Evolutionary conservation across 2,888 invertebrate genomes (phyloP).

Genomic region (Axea sp.): DNA sequence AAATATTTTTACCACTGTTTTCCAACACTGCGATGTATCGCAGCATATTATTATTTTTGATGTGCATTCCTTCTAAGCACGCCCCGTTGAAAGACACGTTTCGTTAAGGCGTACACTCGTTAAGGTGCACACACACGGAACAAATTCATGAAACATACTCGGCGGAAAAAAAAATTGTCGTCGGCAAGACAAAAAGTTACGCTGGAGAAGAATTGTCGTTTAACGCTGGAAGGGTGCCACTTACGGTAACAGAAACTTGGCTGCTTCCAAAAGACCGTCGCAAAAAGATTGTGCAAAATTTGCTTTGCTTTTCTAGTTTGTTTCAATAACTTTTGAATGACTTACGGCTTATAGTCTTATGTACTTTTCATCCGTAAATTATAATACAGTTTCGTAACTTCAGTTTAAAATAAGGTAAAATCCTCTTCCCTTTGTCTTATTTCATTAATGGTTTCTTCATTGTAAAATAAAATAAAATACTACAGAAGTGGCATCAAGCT

Average conservation of each 20-base stretch:
- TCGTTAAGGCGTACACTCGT: constrained; percentile 55
- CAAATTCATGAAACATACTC: constrained; percentile 46
- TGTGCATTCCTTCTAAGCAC: constrained; percentile 39
- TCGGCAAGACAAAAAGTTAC: constrained; percentile 30
- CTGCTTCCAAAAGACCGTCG: constrained; percentile 35
- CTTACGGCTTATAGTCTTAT: constrained; percentile 58
- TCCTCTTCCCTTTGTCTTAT: too few relatives aligned
- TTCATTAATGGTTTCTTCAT: too few relatives aligned
- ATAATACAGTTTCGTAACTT: constrained; percentile 44
- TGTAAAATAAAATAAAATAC: too few relatives aligned
- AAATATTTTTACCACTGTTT: too few relatives aligned
- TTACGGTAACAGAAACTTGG: constrained; percentile 31
- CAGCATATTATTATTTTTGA: constrained; percentile 31
- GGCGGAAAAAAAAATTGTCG: constrained; percentile 15
- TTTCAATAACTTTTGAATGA: constrained; percentile 58
- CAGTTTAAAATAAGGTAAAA: too few relatives aligned
- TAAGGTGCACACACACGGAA: constrained; percentile 55
- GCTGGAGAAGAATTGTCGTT: constrained; percentile 26
- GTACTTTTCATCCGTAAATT: constrained; percentile 35
- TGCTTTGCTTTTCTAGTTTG: constrained; percentile 46
- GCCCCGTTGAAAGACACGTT: constrained; percentile 54
- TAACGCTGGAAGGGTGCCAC: constrained; percentile 39
- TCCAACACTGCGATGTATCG: too few relatives aligned
- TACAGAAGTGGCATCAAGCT: too few relatives aligned
- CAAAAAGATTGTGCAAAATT: constrained; percentile 52